Evolutionary conservation across 1,140 invertebrate genomes (phyloP), one percentile per base, ranked within the genome.

Genomic region (Aphis gossypii): DNA sequence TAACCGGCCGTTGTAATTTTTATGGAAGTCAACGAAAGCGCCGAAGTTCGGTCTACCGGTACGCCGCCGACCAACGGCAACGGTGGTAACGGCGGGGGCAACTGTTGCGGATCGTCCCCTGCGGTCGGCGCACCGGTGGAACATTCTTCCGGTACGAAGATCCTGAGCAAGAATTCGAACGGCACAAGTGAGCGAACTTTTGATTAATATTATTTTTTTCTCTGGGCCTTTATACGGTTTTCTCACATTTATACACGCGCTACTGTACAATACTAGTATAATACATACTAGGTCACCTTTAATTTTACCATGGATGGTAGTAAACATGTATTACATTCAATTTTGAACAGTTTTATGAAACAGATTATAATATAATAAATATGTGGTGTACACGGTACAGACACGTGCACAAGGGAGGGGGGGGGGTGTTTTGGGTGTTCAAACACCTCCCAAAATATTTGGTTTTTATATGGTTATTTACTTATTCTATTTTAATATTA

Each of bases 121-220:
- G 94, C 94, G 93, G 94, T 94, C 93, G 95, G 95, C 90, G 94
- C 94, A 83, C 84, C 51, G 25, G 89, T 38, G 54, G 92, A 94
- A 82, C 94, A 95, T 35, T 94, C 95, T 23, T 94, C 95, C 25
- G 94, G 94, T 60, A 95, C 95, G 89, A 95, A 95, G 94, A 96
- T 96, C 93, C 94, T 96, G 94, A 95, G 95, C 93, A 95, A 95
- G 93, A 96, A 96, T 94, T 95, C 95, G 94, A 96, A 96, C 94
- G 95, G 96, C 94, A 96, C 95, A 94, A 94, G 95, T 96, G 95
- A 96, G 96, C 95, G 25, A 18, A 25, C 35, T 14, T 86, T 86
- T 46, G 18, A 38, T 38, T 9, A 20, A 20, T 82, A 82, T 35
- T 82, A 44, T 84, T 84, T 44, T 60, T 60, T 60, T 30, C 30